These are phyloP conservation scores for Dorcus hopei DNA, from an alignment of 2,888 invertebrate species.

Conservation along the genomic window DNA sequence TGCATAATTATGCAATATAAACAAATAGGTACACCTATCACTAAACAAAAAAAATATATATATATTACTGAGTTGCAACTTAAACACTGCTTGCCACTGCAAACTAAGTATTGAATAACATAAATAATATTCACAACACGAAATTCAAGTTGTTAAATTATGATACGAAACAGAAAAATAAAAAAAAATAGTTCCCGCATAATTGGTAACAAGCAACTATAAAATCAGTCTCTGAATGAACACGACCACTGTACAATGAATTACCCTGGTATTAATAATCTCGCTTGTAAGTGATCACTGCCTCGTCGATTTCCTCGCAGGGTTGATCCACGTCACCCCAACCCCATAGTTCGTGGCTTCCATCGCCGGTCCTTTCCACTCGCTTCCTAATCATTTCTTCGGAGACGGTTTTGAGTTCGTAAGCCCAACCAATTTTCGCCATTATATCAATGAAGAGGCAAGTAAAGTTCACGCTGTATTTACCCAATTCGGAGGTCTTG, in stretches of 20 bases:
- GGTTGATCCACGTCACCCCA: slow-evolving; percentile 71
- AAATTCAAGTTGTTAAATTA: too few species aligned
- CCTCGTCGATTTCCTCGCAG: slow-evolving; percentile 40
- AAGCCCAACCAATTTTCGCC: slow-evolving; percentile 81
- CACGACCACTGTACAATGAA: background rate
- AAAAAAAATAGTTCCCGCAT: too few species aligned
- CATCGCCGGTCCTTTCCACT: slow-evolving; percentile 72
- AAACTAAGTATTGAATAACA: too few species aligned
- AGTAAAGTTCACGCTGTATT: slow-evolving; percentile 69
- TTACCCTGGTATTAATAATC: background rate
- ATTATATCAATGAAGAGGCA: slow-evolving; percentile 77
- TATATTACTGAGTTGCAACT: too few species aligned
- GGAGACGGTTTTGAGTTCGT: slow-evolving; percentile 80
- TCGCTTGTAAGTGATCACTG: slow-evolving; percentile 37
- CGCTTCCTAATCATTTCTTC: slow-evolving; percentile 65
- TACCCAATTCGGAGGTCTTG: slow-evolving; percentile 76
- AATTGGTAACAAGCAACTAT: too few species aligned
- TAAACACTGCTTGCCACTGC: too few species aligned
- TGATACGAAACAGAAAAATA: too few species aligned
- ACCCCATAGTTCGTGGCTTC: slow-evolving; percentile 73
- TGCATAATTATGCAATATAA: too few species aligned
- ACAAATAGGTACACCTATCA: too few species aligned
- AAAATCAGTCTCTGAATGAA: too few species aligned
- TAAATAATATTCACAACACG: too few species aligned
- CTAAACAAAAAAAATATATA: too few species aligned